phyloP scores from a whole-genome alignment of 2,797 vertebrate genomes.

The Chanos chanos region DNA sequence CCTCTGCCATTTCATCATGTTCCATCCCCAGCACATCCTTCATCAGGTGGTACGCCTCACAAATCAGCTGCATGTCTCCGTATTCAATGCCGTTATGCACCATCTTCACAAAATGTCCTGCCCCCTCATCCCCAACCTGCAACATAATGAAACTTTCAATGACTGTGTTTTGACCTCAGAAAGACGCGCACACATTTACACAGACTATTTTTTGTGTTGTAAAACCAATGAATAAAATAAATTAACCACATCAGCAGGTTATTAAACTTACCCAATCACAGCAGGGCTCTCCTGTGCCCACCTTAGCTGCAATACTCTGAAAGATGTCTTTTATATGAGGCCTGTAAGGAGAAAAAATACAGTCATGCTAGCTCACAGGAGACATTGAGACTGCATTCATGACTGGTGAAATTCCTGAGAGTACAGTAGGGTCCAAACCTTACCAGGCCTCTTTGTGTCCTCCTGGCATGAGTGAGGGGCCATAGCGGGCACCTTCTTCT shows the following conservation, averaged over 20 bases:
- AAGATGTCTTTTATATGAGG: slow-evolving; percentile 95
- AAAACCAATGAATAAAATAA: not conserved
- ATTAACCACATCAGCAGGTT: not conserved
- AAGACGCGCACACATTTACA: no score
- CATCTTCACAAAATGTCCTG: slow-evolving; percentile 98
- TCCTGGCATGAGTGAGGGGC: slow-evolving; percentile 96
- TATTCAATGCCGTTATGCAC: slow-evolving; percentile 99
- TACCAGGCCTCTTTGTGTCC: slow-evolving; percentile 95
- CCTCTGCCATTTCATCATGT: slow-evolving; percentile 89
- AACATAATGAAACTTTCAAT: not conserved
- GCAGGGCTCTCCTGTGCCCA: slow-evolving; percentile 92
- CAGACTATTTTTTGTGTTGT: no score
- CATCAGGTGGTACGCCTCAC: slow-evolving; percentile 97
- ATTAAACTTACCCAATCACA: slow-evolving; percentile 90
- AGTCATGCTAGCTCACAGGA: not conserved
- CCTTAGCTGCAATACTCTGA: slow-evolving; percentile 94
- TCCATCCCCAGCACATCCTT: slow-evolving; percentile 87
- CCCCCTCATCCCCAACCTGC: slow-evolving; percentile 95
- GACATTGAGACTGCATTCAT: not conserved
- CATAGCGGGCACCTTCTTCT: slow-evolving; percentile 92
- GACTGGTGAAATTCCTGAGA: not conserved
- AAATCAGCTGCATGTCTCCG: slow-evolving; percentile 98
- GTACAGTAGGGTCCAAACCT: slow-evolving; percentile 37
- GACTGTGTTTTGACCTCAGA: no score
- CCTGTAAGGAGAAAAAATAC: slow-evolving; percentile 65